Percentiles rank a stretch among this genome's conserved stretches.
Conservation (phyloP, 1,140 invertebrate species). For the Saxidomus purpurata region DNA sequence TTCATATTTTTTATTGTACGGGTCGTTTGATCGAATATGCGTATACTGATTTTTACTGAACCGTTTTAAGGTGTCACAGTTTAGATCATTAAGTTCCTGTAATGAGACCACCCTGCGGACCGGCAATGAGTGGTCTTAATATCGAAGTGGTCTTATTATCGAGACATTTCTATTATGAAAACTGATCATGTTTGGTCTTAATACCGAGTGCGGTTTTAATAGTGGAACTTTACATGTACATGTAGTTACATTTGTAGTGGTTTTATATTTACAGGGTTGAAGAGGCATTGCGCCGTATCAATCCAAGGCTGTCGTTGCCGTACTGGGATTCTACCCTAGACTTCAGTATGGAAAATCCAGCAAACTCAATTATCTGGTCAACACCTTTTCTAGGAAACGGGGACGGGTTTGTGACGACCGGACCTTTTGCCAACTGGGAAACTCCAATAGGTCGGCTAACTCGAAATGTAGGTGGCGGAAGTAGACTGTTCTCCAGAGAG, state of each 20-base stretch:
- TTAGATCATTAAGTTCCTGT: no score
- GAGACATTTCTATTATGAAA: no score
- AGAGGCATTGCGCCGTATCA: conserved; percentile 70
- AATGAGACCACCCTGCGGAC: no score
- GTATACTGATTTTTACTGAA: no score
- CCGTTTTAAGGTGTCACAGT: no score
- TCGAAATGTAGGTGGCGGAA: conserved; percentile 46
- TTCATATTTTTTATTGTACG: no score
- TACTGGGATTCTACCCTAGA: conserved; percentile 86
- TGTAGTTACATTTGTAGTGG: background rate
- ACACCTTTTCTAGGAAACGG: conserved; percentile 83
- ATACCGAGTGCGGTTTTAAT: no score
- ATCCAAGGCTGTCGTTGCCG: conserved; percentile 79
- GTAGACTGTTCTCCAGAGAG: conserved; percentile 48
- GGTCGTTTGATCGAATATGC: no score
- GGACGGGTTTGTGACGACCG: conserved; percentile 84
- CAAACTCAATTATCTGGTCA: conserved; percentile 83
- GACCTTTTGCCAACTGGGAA: conserved; percentile 80
- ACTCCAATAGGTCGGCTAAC: conserved; percentile 67
- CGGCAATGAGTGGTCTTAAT: no score
- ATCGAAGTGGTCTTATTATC: no score
- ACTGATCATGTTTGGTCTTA: no score
- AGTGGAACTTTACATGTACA: no score
- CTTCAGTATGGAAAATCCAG: conserved; percentile 78
- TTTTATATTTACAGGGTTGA: conserved; percentile 68